Percentiles rank a stretch among this genome's conserved stretches.
Evolutionary conservation across 2,113 vertebrate species (phyloP).

Genomic region (Ranitomeya variabilis): DNA sequence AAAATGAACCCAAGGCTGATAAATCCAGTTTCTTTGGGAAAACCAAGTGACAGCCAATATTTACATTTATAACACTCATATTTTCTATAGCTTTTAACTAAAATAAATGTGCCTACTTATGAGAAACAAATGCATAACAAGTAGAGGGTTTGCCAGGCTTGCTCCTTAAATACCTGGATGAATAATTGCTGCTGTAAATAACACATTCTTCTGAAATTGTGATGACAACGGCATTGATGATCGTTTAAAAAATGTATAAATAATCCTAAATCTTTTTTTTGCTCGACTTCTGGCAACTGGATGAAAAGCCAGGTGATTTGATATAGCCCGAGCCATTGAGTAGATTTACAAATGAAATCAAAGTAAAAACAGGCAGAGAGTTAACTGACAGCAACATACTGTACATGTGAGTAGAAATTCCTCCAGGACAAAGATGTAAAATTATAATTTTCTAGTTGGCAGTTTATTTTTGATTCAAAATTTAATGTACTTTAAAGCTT

Average conservation of each 20-base stretch:
- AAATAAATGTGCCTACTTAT: background rate
- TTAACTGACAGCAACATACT: slow-evolving; percentile 28
- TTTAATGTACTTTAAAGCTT: slow-evolving; percentile 39
- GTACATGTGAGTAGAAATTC: slow-evolving; percentile 29
- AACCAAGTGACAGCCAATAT: no score
- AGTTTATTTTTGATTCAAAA: slow-evolving; percentile 34
- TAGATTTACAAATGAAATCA: slow-evolving; percentile 41
- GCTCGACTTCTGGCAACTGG: background rate
- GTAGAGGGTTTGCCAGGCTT: background rate
- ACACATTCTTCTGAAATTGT: background rate
- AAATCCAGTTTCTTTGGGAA: no score
- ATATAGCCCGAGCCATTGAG: slow-evolving; percentile 19
- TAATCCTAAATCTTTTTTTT: slow-evolving; percentile 15
- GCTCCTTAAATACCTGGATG: background rate
- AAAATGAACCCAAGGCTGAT: no score
- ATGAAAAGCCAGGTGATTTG: slow-evolving; percentile 37
- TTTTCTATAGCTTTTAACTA: no score
- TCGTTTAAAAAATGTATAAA: background rate
- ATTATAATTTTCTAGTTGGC: slow-evolving; percentile 37
- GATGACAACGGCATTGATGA: background rate
- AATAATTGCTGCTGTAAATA: background rate
- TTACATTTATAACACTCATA: no score
- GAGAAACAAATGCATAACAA: background rate
- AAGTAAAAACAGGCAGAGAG: slow-evolving; percentile 25
- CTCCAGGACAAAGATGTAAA: slow-evolving; percentile 50